phyloP scores from a whole-genome alignment of 1,140 invertebrate species.

The Hypsibius dujardini region DNA sequence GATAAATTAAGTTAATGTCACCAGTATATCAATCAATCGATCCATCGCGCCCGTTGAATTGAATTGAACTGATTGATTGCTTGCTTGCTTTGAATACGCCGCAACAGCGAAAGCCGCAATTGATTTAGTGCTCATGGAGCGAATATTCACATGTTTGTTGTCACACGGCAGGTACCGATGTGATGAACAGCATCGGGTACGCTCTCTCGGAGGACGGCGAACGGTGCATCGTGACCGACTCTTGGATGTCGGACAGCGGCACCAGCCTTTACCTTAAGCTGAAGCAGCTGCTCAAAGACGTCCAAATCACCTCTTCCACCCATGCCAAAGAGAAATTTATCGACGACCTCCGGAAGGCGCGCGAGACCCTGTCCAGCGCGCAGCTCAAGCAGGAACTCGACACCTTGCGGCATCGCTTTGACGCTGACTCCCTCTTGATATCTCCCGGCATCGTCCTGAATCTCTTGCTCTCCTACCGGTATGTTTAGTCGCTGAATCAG shows the following conservation, averaged over 20 bases:
- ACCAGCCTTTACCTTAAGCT: conserved; percentile 50
- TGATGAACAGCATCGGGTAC: conserved; percentile 70
- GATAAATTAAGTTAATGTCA: no score
- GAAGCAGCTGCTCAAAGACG: conserved; percentile 68
- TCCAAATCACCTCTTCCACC: conserved; percentile 78
- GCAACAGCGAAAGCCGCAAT: no score
- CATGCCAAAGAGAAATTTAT: conserved; percentile 97
- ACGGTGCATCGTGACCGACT: conserved; percentile 55
- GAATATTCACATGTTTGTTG: no score
- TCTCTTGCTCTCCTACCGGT: conserved; percentile 25
- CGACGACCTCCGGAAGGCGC: conserved; percentile 72
- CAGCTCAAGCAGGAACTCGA: conserved; percentile 52
- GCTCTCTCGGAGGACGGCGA: conserved; percentile 47
- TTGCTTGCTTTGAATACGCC: no score
- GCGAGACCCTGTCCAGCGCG: conserved; percentile 64
- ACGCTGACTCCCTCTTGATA: conserved; percentile 77
- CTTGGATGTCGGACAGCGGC: conserved; percentile 40
- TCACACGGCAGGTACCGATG: conserved; percentile 53
- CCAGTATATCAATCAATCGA: no score
- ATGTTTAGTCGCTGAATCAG: no score
- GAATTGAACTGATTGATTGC: no score
- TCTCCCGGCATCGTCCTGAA: conserved; percentile 43
- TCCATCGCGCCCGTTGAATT: no score
- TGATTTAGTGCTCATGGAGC: no score
- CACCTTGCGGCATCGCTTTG: conserved; percentile 73